A percentile compares a stretch with the other conserved stretches of the same genome.
These are phyloP conservation scores for Otus sunia DNA, from an alignment of 2,113 vertebrate species.

Conservation along the genomic window DNA sequence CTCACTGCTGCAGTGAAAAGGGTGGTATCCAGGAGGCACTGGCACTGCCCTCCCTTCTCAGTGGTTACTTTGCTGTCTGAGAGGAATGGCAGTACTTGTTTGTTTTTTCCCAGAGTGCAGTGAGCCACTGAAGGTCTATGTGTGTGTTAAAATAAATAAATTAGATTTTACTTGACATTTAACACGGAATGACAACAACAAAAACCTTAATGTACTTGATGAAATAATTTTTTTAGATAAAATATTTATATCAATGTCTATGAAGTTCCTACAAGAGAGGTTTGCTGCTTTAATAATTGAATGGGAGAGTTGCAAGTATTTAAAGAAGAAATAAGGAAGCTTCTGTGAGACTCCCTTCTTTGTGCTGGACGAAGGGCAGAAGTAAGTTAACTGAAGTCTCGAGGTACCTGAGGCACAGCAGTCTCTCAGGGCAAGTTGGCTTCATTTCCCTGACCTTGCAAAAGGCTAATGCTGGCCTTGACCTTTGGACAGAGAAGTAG, in stretches of 20 bases:
- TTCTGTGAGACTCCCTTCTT: background rate
- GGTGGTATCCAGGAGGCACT: background rate
- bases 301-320: background rate
- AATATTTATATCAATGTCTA: conserved; percentile 55
- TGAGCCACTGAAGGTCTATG: background rate
- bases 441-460: background rate
- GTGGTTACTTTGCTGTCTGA: background rate
- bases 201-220: conserved; percentile 43
- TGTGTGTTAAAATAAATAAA: conserved; percentile 58
- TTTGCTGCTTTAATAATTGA: conserved; percentile 65
- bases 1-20: background rate
- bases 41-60: background rate
- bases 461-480: background rate
- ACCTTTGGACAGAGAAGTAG: conserved; percentile 6
- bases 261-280: conserved; percentile 38
- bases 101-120: background rate
- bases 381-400: background rate
- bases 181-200: conserved; percentile 50
- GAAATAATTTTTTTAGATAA: conserved; percentile 62
- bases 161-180: conserved; percentile 52
- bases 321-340: background rate
- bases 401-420: background rate
- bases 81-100: background rate
- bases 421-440: background rate
- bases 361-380: background rate